These are phyloP conservation scores for Hemitrygon akajei DNA, from an alignment of 2,797 vertebrate species.

Conservation along the genomic window DNA sequence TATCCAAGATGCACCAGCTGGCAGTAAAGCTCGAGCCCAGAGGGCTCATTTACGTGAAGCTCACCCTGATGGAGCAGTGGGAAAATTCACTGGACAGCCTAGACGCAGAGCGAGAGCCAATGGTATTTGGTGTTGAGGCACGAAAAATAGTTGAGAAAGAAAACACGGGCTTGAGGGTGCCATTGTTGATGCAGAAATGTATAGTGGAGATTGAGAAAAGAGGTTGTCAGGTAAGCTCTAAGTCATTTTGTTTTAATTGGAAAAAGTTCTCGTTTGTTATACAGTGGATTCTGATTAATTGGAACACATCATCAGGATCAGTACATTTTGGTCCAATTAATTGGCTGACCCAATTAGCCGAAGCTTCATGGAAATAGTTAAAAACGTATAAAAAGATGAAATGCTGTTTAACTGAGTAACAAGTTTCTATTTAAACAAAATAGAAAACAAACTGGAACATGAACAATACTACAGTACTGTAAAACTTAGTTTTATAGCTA, in stretches of 20 bases:
- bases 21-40: conserved; percentile 89
- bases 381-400: too few relatives aligned
- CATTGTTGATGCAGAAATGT: conserved; percentile 86
- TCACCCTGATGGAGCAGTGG: conserved; percentile 90
- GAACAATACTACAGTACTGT: too few relatives aligned
- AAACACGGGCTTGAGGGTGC: conserved; percentile 76
- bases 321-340: too few relatives aligned
- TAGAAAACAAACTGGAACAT: too few relatives aligned
- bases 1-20: conserved; percentile 79
- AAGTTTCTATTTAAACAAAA: too few relatives aligned
- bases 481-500: too few relatives aligned
- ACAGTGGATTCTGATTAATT: too few relatives aligned
- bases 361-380: too few relatives aligned
- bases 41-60: conserved; percentile 91
- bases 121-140: conserved; percentile 85
- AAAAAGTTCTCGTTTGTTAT: neutral
- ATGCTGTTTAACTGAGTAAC: too few relatives aligned
- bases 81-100: conserved; percentile 79
- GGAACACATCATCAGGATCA: too few relatives aligned
- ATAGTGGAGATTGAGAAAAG: conserved; percentile 90
- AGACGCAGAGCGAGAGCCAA: conserved; percentile 61
- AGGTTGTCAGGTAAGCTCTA: conserved; percentile 81
- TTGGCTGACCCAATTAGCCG: too few relatives aligned
- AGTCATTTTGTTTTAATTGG: neutral
- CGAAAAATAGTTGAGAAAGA: conserved; percentile 84